Percentiles rank a stretch among this genome's conserved stretches.
Evolutionary conservation across 2,888 invertebrate genomes (phyloP).

Genomic region (Oxyscelio sp.): DNA sequence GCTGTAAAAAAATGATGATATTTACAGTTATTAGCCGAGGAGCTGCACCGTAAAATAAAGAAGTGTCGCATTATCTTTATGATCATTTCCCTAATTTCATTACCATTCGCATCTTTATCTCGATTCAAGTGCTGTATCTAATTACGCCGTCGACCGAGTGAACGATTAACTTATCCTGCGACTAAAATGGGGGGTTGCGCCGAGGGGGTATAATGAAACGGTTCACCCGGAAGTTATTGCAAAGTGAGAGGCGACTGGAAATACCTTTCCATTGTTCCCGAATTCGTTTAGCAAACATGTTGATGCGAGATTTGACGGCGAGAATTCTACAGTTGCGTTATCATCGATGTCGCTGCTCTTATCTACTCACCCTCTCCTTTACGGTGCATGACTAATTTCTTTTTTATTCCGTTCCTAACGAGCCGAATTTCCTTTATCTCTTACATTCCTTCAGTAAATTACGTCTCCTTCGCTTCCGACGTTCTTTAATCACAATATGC

Average conservation of each 20-base stretch:
- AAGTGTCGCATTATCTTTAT: constrained; percentile 56
- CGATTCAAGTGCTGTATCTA: no score
- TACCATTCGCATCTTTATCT: no score
- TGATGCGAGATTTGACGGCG: no score
- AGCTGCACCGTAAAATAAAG: constrained; percentile 26
- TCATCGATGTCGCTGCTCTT: background rate
- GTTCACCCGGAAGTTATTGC: constrained; percentile 17
- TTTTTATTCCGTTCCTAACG: constrained; percentile 34
- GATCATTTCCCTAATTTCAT: no score
- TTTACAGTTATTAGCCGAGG: constrained; percentile 58
- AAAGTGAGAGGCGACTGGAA: constrained; percentile 15
- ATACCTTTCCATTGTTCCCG: constrained; percentile 15
- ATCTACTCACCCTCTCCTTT: background rate
- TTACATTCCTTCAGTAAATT: constrained; percentile 53
- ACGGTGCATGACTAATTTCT: constrained; percentile 50
- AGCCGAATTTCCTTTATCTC: constrained; percentile 61
- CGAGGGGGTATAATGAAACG: constrained; percentile 33
- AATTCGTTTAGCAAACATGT: background rate
- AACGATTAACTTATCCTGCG: constrained; percentile 62
- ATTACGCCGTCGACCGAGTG: constrained; percentile 52
- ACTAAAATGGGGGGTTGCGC: constrained; percentile 31
- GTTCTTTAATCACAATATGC: constrained; percentile 62
- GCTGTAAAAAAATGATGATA: constrained; percentile 38
- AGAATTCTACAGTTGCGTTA: no score
- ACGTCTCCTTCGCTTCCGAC: constrained; percentile 46